Percentiles rank a stretch among this genome's conserved stretches.
These are phyloP conservation scores for Rhaphigaster nebulosa DNA, from an alignment of 2,888 invertebrate species.

Conservation along the genomic window DNA sequence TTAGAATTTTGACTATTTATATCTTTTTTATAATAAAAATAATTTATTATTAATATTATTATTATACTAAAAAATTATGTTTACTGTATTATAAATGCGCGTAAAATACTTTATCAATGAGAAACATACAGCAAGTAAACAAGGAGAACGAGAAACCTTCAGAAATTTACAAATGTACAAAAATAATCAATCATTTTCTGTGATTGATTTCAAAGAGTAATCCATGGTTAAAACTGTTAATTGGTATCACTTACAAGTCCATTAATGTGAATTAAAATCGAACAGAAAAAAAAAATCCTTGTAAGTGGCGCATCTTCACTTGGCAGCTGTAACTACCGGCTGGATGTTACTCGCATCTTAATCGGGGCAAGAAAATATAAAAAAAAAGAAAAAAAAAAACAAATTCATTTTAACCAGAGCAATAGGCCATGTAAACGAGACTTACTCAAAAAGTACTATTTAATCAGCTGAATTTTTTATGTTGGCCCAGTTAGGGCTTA, in stretches of 20 bases:
- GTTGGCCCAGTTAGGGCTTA: neutral
- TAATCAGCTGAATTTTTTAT: conserved; percentile 38
- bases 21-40: no score
- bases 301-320: neutral
- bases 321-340: neutral
- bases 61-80: no score
- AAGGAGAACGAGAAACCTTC: neutral
- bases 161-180: neutral
- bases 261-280: neutral
- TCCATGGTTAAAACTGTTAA: neutral
- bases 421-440: conserved; percentile 22
- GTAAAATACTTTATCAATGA: no score
- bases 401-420: neutral
- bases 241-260: neutral
- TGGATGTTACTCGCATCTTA: neutral
- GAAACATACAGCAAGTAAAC: no score
- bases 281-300: neutral
- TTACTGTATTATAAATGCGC: no score
- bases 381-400: neutral
- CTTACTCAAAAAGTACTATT: conserved; percentile 16
- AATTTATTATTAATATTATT: no score
- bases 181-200: neutral
- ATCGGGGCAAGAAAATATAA: neutral
- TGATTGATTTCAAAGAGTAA: neutral
- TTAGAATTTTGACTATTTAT: no score